Conservation (phyloP, 2,888 invertebrate species). For the Thera britannica region DNA sequence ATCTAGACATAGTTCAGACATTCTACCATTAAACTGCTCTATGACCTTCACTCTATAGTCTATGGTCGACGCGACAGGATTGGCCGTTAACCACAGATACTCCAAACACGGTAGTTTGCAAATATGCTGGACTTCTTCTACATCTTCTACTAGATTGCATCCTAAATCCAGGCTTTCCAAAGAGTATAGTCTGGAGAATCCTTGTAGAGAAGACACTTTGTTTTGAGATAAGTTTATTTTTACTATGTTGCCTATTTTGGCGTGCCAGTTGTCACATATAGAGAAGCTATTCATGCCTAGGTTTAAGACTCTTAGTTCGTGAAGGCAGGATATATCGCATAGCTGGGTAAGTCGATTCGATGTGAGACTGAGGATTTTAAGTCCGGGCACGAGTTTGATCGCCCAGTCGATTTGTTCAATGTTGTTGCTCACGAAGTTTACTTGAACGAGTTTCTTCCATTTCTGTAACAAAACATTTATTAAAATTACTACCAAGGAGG, state of each 20-base stretch:
- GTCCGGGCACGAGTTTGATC: slow-evolving; percentile 89
- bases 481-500: background rate
- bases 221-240: slow-evolving; percentile 94
- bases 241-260: slow-evolving; percentile 94
- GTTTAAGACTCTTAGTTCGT: slow-evolving; percentile 90
- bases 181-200: slow-evolving; percentile 93
- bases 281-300: slow-evolving; percentile 91
- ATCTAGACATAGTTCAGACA: slow-evolving; percentile 93
- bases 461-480: slow-evolving; percentile 71
- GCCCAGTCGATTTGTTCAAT: slow-evolving; percentile 92
- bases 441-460: slow-evolving; percentile 88
- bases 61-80: slow-evolving; percentile 92
- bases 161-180: slow-evolving; percentile 94
- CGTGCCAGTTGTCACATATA: slow-evolving; percentile 90
- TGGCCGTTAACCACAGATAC: slow-evolving; percentile 93
- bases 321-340: slow-evolving; percentile 90
- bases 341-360: slow-evolving; percentile 91
- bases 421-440: slow-evolving; percentile 92
- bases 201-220: slow-evolving; percentile 88
- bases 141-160: slow-evolving; percentile 91
- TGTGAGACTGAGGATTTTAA: slow-evolving; percentile 89
- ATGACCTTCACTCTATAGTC: slow-evolving; percentile 96
- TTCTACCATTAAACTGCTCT: slow-evolving; percentile 93
- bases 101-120: slow-evolving; percentile 94
- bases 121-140: slow-evolving; percentile 92